These are phyloP conservation scores for Brachynemurus nebulosus DNA, from an alignment of 2,888 invertebrate genomes.

Conservation along the genomic window DNA sequence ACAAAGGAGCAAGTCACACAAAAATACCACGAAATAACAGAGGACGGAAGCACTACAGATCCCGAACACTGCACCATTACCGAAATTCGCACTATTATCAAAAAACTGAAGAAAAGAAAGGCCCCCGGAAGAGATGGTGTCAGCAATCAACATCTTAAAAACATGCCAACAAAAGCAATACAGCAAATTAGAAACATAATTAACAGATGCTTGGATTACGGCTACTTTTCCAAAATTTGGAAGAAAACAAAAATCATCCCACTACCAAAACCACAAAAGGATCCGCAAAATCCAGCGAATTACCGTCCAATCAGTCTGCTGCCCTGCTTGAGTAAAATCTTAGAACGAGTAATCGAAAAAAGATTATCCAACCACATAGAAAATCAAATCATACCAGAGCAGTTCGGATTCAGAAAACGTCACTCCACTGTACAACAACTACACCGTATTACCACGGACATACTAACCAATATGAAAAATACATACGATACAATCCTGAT, in stretches of 20 bases:
- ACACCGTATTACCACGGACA: conserved; percentile 15
- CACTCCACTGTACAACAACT: conserved; percentile 21
- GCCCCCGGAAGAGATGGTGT: conserved; percentile 9
- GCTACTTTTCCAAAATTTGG: conserved; percentile 12
- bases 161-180: conserved; percentile 9
- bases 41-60: no score
- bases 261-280: conserved; percentile 12
- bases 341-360: conserved; percentile 15
- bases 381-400: conserved; percentile 14
- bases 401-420: conserved; percentile 20
- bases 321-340: conserved; percentile 16
- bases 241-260: conserved; percentile 12
- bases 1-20: no score
- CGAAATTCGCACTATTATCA: background rate
- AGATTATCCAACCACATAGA: conserved; percentile 11
- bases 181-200: conserved; percentile 10
- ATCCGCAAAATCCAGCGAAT: conserved; percentile 11
- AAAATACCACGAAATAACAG: no score
- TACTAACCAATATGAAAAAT: conserved; percentile 16
- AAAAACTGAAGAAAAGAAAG: conserved; percentile 5
- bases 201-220: conserved; percentile 10
- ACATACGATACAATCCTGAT: conserved; percentile 22
- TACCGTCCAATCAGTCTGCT: conserved; percentile 22
- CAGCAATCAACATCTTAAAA: conserved; percentile 1
- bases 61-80: no score